phyloP scores from a whole-genome alignment of 2,113 vertebrate species.

The Phasianus colchicus region DNA sequence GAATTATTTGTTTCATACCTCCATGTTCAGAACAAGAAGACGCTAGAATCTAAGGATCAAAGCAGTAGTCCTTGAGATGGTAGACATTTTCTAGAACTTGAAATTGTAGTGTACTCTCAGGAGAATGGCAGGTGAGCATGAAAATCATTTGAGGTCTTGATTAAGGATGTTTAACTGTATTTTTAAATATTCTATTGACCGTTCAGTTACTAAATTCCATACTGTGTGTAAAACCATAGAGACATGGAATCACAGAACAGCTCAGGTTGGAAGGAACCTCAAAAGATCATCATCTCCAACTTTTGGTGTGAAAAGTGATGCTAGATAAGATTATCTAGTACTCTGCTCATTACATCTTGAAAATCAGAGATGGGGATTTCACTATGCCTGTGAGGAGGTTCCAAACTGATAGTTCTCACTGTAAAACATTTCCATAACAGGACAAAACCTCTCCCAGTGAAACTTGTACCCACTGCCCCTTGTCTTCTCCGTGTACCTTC shows the following conservation, averaged over 20 bases:
- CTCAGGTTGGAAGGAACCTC: background rate
- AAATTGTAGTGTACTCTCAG: background rate
- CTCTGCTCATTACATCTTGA: background rate
- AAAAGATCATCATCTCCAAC: background rate
- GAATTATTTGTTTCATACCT: background rate
- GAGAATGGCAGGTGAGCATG: background rate
- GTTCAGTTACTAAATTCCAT: background rate
- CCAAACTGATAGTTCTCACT: background rate
- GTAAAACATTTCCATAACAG: background rate
- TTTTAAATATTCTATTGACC: background rate
- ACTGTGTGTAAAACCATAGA: background rate
- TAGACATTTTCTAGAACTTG: background rate
- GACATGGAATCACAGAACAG: background rate
- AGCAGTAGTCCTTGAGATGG: background rate
- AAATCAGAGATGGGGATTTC: background rate
- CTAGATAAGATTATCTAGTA: background rate
- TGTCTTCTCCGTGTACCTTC: background rate
- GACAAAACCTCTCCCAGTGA: background rate
- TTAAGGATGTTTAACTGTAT: background rate
- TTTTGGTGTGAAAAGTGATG: background rate
- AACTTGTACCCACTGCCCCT: background rate
- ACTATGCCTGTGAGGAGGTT: background rate
- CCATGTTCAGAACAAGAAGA: background rate
- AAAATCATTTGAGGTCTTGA: background rate
- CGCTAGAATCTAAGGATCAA: background rate